Evolutionary conservation across 2,888 invertebrate genomes (phyloP), one percentile per base, ranked within the genome.

Genomic region (Hemicrepidius hirtus): DNA sequence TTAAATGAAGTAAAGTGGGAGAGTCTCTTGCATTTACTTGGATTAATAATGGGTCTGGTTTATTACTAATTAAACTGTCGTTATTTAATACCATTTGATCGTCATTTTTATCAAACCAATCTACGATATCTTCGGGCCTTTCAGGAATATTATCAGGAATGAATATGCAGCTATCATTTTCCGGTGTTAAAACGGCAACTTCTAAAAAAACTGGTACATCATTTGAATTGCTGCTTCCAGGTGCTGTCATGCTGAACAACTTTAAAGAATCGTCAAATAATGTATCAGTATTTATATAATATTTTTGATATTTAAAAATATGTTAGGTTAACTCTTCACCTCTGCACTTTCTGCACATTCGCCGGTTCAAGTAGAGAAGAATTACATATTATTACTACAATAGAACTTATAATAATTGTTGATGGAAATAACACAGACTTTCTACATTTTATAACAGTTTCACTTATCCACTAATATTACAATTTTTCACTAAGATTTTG

Each of bases 41-140:
- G 64, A 76, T 80, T 57, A 80, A 64, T 32, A 80, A 62, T 5
- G 79, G 77, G 70, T 80, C 80, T 24, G 76, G 64, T 50, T 78
- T 75, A 16, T 69, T 67, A 32, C 71, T 59, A 16, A 74, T 73
- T 35, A 77, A 41, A 41, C 62, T 75, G 20, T 73, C 72, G 13
- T 67, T 73, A 13, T 64, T 73, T 35, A 68, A 69, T 55, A 70
- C 67, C 9, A 77, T 46, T 44, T 69, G 69, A 41, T 75, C 24
- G 18, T 79, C 79, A 62, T 77, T 78, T 68, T 78, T 77, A 20
- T 77, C 77, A 6, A 80, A 69, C 80, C 80, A 80, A 21, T 76
- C 80, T 49, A 78, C 78, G 59, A 80, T 77, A 67, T 80, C 79
- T 62, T 77, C 79, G 5, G 75, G 74, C 53, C 78, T 76, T 53